A percentile compares a stretch with the other conserved stretches of the same genome.
phyloP scores from a whole-genome alignment of 2,888 invertebrate genomes.

The Acanthopleura granulata region DNA sequence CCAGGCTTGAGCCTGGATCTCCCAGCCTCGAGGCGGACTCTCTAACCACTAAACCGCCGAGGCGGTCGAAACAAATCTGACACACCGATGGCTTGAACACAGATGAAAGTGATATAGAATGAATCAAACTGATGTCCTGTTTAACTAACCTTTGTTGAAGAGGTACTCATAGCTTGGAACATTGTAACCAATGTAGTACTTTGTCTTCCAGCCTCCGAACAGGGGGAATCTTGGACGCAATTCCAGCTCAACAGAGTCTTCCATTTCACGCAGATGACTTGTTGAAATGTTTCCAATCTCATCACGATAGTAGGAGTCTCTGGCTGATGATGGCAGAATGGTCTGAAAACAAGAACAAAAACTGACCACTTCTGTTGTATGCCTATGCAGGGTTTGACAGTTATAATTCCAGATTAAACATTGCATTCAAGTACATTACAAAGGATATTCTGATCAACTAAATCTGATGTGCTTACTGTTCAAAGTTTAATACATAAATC shows the following conservation, averaged over 20 bases:
- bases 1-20: too few relatives aligned
- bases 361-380: too few relatives aligned
- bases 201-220: slow-evolving; percentile 99
- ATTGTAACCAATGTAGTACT: slow-evolving; percentile 96
- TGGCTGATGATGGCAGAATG: slow-evolving; percentile 83
- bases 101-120: too few relatives aligned
- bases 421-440: too few relatives aligned
- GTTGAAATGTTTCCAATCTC: slow-evolving; percentile 99
- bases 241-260: slow-evolving; percentile 95
- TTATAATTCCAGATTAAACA: too few relatives aligned
- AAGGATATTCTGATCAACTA: too few relatives aligned
- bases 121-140: neutral
- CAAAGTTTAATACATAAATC: too few relatives aligned
- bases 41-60: too few relatives aligned
- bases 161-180: slow-evolving; percentile 97
- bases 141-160: slow-evolving; percentile 77
- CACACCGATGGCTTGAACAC: neutral
- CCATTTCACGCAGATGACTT: slow-evolving; percentile 87
- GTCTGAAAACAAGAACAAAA: slow-evolving; percentile 68
- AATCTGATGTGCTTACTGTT: too few relatives aligned
- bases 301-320: slow-evolving; percentile 97
- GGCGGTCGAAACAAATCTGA: neutral
- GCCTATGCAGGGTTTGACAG: too few relatives aligned
- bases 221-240: slow-evolving; percentile 96
- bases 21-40: too few relatives aligned